Conservation (phyloP, 2,797 vertebrate genomes). For the Chelidonichthys spinosus region DNA sequence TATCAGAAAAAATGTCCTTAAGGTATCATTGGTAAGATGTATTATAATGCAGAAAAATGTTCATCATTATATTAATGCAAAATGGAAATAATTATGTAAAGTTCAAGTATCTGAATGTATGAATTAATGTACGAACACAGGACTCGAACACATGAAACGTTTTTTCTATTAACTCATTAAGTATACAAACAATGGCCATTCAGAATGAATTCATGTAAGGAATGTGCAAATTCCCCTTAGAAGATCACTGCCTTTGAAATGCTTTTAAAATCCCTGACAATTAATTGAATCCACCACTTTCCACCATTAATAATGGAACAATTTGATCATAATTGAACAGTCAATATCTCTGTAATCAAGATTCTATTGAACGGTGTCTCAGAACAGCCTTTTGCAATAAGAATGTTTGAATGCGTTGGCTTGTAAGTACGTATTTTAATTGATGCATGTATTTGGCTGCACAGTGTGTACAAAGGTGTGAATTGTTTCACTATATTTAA, state of each 20-base stretch:
- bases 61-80: too few species aligned
- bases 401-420: neutral
- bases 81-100: too few species aligned
- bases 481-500: neutral
- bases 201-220: neutral
- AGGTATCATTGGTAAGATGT: too few species aligned
- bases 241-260: neutral
- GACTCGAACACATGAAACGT: too few species aligned
- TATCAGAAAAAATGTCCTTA: neutral
- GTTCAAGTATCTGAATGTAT: too few species aligned
- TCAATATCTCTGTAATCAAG: neutral
- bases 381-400: neutral
- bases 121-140: too few species aligned
- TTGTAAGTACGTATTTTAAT: neutral
- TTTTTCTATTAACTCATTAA: too few species aligned
- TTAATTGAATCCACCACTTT: neutral
- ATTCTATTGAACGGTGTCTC: neutral
- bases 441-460: neutral
- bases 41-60: too few species aligned
- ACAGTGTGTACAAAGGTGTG: neutral
- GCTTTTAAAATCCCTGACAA: neutral
- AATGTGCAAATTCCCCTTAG: neutral
- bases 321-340: neutral
- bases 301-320: neutral
- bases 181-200: neutral